Evolutionary conservation across 2,113 vertebrate genomes (phyloP).

Genomic region (Isichthys henryi): DNA sequence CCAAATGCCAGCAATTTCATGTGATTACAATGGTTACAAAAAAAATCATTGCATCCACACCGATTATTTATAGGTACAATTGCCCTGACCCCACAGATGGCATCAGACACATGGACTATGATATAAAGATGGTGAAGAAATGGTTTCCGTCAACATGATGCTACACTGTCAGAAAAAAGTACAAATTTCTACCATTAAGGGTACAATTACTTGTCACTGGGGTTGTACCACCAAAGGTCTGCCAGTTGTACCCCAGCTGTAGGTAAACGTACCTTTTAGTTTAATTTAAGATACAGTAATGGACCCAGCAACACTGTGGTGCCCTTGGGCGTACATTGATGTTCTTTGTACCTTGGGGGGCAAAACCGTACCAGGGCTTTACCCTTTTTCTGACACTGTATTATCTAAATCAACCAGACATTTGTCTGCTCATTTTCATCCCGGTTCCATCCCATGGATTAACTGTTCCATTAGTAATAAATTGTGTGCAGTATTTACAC

Average conservation of each 20-base stretch:
- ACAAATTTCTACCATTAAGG: too few relatives aligned
- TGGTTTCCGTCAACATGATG: too few relatives aligned
- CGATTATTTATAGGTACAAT: background rate
- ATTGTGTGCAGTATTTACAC: background rate
- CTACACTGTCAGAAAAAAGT: too few relatives aligned
- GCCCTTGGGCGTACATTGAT: background rate
- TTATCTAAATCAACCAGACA: background rate
- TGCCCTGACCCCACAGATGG: background rate
- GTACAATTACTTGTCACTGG: too few relatives aligned
- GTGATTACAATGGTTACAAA: background rate
- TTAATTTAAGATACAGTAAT: too few relatives aligned
- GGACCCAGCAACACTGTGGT: too few relatives aligned
- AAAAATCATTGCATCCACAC: background rate
- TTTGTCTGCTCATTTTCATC: background rate
- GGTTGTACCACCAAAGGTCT: too few relatives aligned
- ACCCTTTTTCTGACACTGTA: background rate
- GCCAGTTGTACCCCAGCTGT: too few relatives aligned
- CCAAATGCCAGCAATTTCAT: background rate
- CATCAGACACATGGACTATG: background rate
- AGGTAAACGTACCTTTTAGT: too few relatives aligned
- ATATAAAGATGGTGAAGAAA: background rate
- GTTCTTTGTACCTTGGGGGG: background rate
- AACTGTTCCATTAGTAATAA: background rate
- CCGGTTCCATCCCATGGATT: background rate
- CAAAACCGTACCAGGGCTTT: background rate